Conservation (phyloP, 2,113 vertebrate genomes). For the Zapus hudsonius region DNA sequence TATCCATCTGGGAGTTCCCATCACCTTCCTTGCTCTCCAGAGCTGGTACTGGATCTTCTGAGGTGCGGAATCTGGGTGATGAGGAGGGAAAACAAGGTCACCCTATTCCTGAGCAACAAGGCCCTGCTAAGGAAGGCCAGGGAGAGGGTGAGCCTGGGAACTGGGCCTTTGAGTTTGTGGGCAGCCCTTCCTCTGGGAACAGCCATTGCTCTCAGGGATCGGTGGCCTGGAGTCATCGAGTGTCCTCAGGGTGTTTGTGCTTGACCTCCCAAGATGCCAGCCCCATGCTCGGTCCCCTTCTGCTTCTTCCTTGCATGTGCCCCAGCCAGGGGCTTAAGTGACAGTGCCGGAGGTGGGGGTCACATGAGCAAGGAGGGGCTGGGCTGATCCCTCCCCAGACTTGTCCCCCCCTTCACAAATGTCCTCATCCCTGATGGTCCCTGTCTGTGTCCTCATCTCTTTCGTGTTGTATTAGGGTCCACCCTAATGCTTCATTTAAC, state of each 20-base stretch:
- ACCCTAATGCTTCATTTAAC: fast-evolving
- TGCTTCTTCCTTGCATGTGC: fast-evolving
- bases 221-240: neutral
- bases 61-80: fast-evolving
- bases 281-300: fast-evolving
- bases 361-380: neutral
- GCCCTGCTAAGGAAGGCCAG: too few species aligned
- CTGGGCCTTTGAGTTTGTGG: neutral
- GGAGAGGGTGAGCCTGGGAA: fast-evolving
- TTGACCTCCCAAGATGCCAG: fast-evolving
- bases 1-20: neutral
- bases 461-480: neutral
- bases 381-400: neutral
- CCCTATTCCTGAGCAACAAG: neutral
- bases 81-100: neutral
- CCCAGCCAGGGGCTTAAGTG: neutral
- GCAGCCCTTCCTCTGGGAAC: neutral
- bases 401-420: neutral
- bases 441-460: neutral
- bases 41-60: fast-evolving
- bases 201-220: fast-evolving
- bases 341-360: fast-evolving
- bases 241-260: neutral
- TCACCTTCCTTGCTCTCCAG: fast-evolving
- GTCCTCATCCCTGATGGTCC: fast-evolving